Percentiles rank a stretch among this genome's conserved stretches.
phyloP scores from a whole-genome alignment of 2,888 invertebrate species.

The Parnassius glacialis region DNA sequence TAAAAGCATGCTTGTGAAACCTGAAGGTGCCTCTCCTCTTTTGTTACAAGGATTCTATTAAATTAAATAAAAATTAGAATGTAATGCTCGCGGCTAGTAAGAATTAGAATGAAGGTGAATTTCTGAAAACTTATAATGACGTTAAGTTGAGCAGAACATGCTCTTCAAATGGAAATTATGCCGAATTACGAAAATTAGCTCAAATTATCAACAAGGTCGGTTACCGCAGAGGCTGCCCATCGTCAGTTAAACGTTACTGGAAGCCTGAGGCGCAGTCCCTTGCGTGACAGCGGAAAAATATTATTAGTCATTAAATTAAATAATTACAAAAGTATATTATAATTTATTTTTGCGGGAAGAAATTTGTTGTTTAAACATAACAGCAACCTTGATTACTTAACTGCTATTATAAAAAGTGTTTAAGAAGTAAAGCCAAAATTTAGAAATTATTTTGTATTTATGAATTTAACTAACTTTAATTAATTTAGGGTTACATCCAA shows the following conservation, averaged over 20 bases:
- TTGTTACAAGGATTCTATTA: no score
- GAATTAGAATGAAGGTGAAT: slow-evolving; percentile 50
- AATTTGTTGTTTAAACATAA: slow-evolving; percentile 6
- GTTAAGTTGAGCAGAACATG: slow-evolving; percentile 62
- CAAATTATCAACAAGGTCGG: slow-evolving; percentile 69
- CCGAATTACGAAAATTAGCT: slow-evolving; percentile 74
- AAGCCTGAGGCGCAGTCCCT: slow-evolving; percentile 47
- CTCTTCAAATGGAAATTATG: slow-evolving; percentile 67
- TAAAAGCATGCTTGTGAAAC: no score
- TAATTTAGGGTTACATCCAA: no score
- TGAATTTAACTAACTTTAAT: no score
- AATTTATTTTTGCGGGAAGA: slow-evolving; percentile 9
- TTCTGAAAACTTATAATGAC: slow-evolving; percentile 61
- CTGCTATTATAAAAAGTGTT: neutral
- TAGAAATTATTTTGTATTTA: no score
- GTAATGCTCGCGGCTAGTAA: slow-evolving; percentile 48
- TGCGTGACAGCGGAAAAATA: slow-evolving; percentile 68
- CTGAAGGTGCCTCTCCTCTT: no score
- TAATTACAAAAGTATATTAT: slow-evolving; percentile 8
- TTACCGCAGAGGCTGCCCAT: slow-evolving; percentile 59
- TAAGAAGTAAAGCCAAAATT: no score
- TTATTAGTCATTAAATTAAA: slow-evolving; percentile 21
- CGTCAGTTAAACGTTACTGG: slow-evolving; percentile 53
- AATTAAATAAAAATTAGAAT: slow-evolving; percentile 1
- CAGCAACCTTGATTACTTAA: neutral